Conservation (phyloP, 2,888 invertebrate genomes). For the Lacanobia wlatinum region DNA sequence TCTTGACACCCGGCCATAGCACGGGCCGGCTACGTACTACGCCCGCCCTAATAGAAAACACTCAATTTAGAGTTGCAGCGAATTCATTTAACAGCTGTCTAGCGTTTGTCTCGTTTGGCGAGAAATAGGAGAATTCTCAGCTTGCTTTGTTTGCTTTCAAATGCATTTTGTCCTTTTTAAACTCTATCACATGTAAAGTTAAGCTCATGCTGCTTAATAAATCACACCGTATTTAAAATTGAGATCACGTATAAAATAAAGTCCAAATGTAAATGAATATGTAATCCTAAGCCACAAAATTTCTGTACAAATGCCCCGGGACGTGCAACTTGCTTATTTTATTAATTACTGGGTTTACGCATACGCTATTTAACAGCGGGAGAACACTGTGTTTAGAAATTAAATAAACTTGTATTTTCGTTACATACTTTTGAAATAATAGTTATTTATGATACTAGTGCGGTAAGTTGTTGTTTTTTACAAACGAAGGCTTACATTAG, state of each 20-base stretch:
- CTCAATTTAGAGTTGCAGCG: slow-evolving; percentile 38
- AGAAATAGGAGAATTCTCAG: neutral
- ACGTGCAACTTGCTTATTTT: slow-evolving; percentile 1
- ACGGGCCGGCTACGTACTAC: slow-evolving; percentile 21
- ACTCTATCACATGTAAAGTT: too few species aligned
- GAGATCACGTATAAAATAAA: neutral
- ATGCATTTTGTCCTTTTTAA: neutral
- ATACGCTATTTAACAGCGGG: slow-evolving; percentile 30
- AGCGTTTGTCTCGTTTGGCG: slow-evolving; percentile 1
- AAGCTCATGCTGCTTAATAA: neutral
- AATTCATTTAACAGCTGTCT: slow-evolving; percentile 31
- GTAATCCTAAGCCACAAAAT: neutral
- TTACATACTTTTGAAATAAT: too few species aligned
- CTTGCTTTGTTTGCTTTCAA: neutral
- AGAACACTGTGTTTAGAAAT: neutral
- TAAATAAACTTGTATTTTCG: too few species aligned
- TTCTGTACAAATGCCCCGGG: neutral
- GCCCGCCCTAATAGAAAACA: slow-evolving; percentile 38
- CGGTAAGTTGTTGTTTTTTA: too few species aligned
- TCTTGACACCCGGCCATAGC: slow-evolving; percentile 54
- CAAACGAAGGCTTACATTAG: too few species aligned
- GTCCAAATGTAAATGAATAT: neutral
- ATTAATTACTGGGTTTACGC: slow-evolving; percentile 29
- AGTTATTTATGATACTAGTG: too few species aligned
- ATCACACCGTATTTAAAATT: neutral